A percentile compares a stretch with the other conserved stretches of the same genome.
Evolutionary conservation across 1,140 invertebrate species (phyloP).

Genomic region (Pseudomyrmex concolor): DNA sequence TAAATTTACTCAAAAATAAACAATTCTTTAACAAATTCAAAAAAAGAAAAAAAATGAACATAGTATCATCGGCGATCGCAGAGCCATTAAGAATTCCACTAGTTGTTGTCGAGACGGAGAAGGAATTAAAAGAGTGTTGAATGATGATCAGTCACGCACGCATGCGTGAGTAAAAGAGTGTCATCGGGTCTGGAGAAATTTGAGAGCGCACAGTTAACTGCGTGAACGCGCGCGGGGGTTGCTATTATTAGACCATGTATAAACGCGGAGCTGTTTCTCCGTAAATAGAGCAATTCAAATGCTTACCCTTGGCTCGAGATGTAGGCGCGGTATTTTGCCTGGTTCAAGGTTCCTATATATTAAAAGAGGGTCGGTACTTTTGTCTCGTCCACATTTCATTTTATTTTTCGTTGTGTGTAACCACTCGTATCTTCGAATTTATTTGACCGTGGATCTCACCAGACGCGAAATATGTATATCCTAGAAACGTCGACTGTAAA

Average conservation of each 20-base stretch:
- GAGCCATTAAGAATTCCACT: neutral
- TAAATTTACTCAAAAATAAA: no score
- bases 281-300: conserved; percentile 76
- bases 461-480: neutral
- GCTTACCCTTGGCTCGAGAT: conserved; percentile 69
- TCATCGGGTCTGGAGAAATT: conserved; percentile 65
- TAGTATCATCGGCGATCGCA: no score
- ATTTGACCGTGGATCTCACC: neutral
- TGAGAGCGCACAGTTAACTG: conserved; percentile 59
- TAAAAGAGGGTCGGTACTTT: conserved; percentile 61
- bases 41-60: no score
- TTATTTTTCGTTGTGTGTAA: neutral
- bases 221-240: neutral
- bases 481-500: neutral
- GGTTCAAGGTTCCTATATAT: conserved; percentile 67
- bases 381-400: conserved; percentile 1
- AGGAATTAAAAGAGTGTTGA: conserved; percentile 24
- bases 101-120: neutral
- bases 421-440: conserved; percentile 11
- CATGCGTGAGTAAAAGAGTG: conserved; percentile 46
- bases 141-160: neutral
- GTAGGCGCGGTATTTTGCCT: conserved; percentile 64
- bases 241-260: conserved; percentile 72
- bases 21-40: no score
- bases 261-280: conserved; percentile 67